A percentile compares a stretch with the other conserved stretches of the same genome.
Evolutionary conservation across 2,113 vertebrate species (phyloP).

Genomic region (Meles meles): DNA sequence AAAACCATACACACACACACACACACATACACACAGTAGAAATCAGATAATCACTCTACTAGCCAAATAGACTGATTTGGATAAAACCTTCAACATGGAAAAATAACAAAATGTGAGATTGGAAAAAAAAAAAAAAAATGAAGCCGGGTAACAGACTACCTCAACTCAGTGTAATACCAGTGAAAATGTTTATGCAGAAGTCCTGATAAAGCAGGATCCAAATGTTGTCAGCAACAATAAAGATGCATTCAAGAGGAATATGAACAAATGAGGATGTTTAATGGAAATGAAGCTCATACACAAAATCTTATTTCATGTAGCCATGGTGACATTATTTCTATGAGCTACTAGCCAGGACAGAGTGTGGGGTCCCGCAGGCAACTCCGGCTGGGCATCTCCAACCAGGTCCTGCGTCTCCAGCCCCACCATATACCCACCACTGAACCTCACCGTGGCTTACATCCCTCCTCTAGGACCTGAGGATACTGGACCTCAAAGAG

Average conservation of each 20-base stretch:
- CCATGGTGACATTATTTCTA: background rate
- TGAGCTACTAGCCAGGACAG: background rate
- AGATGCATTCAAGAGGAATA: background rate
- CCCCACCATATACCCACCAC: rapidly evolving
- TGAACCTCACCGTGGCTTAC: background rate
- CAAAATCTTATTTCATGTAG: background rate
- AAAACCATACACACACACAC: too few relatives aligned
- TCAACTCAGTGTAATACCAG: background rate
- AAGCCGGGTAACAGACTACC: background rate
- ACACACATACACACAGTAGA: background rate
- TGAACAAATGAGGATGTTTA: background rate
- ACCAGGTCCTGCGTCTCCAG: background rate
- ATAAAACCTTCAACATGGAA: background rate
- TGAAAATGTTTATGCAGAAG: background rate
- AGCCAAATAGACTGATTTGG: background rate
- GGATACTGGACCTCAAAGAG: background rate
- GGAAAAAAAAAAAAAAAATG: background rate
- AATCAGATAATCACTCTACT: background rate
- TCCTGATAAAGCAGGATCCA: background rate
- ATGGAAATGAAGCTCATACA: background rate
- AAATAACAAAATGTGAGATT: background rate
- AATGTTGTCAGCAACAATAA: background rate
- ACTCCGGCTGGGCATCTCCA: background rate
- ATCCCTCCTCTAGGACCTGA: background rate
- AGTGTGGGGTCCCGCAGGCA: background rate